These are phyloP conservation scores for Ameiurus melas DNA, from an alignment of 2,113 vertebrate genomes.

Conservation along the genomic window DNA sequence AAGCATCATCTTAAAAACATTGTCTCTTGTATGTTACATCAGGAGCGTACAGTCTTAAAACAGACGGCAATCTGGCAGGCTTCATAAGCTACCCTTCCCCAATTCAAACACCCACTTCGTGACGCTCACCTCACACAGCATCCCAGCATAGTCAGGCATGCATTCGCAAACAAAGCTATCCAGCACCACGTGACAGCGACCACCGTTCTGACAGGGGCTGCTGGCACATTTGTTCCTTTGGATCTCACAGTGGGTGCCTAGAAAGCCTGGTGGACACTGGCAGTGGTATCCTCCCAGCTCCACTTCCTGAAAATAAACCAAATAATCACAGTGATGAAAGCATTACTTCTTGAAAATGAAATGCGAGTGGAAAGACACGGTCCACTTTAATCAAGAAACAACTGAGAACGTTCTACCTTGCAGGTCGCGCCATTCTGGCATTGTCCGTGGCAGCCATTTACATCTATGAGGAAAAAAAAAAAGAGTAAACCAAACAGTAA, in stretches of 20 bases:
- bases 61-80: background rate
- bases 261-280: conserved; percentile 80
- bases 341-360: background rate
- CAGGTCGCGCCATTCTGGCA: conserved; percentile 91
- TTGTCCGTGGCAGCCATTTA: conserved; percentile 82
- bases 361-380: background rate
- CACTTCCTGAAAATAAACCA: conserved; percentile 56
- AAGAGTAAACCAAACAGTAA: conserved; percentile 22
- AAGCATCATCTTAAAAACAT: background rate
- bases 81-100: background rate
- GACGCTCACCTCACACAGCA: conserved; percentile 86
- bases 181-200: conserved; percentile 77
- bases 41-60: background rate
- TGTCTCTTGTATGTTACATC: background rate
- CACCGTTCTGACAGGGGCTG: conserved; percentile 82
- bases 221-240: conserved; percentile 80
- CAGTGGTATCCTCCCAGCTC: conserved; percentile 78
- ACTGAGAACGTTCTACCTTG: conserved; percentile 73
- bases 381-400: background rate
- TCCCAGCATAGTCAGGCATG: conserved; percentile 76
- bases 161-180: conserved; percentile 86
- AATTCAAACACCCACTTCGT: background rate
- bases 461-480: conserved; percentile 66
- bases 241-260: conserved; percentile 84
- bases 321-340: background rate